A percentile compares a stretch with the other conserved stretches of the same genome.
These are phyloP conservation scores for Sinosuthora webbiana DNA, from an alignment of 2,113 vertebrate species.

Conservation along the genomic window DNA sequence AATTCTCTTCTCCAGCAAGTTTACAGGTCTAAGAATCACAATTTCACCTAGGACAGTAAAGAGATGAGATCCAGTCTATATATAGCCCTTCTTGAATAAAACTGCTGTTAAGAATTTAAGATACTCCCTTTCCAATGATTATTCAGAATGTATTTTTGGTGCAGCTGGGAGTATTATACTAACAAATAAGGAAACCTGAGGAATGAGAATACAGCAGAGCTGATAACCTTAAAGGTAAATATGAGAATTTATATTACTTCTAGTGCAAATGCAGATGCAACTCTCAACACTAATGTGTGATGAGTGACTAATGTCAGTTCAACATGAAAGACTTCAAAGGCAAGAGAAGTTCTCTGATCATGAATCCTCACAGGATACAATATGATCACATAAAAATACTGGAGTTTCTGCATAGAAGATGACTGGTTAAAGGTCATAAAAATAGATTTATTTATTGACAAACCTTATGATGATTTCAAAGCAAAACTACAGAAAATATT, in stretches of 20 bases:
- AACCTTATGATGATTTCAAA: background rate
- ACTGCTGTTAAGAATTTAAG: background rate
- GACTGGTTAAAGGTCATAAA: background rate
- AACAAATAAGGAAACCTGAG: conserved; percentile 3
- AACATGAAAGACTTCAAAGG: conserved; percentile 4
- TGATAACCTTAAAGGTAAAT: background rate
- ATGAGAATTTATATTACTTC: background rate
- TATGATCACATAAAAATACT: background rate
- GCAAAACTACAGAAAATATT: background rate
- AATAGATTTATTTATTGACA: background rate
- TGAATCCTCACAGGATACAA: background rate
- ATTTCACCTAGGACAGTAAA: background rate
- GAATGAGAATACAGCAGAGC: background rate
- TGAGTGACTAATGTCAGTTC: background rate
- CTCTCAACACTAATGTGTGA: background rate
- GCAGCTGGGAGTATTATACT: background rate
- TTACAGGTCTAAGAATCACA: background rate
- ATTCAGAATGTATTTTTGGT: conserved; percentile 13
- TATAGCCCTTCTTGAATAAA: background rate
- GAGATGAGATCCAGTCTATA: background rate
- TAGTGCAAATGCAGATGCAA: background rate
- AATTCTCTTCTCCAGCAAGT: background rate
- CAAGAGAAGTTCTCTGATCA: background rate
- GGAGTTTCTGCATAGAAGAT: background rate
- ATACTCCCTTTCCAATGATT: background rate